These are phyloP conservation scores for Lophura nycthemera DNA, from an alignment of 2,113 vertebrate genomes.

Conservation along the genomic window DNA sequence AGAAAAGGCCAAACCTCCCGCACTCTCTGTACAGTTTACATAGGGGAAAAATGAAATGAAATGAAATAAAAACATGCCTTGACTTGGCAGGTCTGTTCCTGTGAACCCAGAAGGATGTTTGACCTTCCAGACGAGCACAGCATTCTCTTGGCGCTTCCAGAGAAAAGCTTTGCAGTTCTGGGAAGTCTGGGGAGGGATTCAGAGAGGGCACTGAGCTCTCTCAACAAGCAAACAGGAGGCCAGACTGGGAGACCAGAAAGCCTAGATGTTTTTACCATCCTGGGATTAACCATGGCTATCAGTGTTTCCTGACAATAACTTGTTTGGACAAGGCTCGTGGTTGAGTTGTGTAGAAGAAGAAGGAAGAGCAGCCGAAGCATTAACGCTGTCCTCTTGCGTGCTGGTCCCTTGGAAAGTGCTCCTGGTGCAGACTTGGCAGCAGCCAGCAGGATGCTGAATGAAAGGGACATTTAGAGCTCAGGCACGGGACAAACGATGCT, in stretches of 20 bases:
- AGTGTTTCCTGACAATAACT: not conserved
- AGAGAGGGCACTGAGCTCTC: not conserved
- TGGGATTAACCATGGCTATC: not conserved
- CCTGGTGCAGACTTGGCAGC: not conserved
- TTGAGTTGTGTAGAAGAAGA: not conserved
- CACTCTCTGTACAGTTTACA: constrained; percentile 9
- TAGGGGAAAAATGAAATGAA: not conserved
- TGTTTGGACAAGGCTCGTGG: not conserved
- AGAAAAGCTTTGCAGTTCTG: not conserved
- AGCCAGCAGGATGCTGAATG: not conserved
- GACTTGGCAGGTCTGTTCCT: constrained; percentile 33
- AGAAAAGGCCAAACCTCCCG: not conserved
- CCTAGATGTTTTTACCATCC: not conserved
- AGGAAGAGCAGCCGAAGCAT: not conserved
- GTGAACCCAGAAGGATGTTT: constrained; percentile 26
- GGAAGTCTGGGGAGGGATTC: not conserved
- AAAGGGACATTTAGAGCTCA: constrained; percentile 45
- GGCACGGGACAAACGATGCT: constrained; percentile 36
- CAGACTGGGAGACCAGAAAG: not conserved
- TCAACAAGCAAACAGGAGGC: not conserved
- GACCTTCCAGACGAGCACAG: not conserved
- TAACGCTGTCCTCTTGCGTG: not conserved
- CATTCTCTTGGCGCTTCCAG: accelerated
- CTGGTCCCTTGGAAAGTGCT: constrained; percentile 1
- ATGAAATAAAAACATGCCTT: constrained; percentile 23